A percentile compares a stretch with the other conserved stretches of the same genome.
These are phyloP conservation scores for Orestias chungarensis DNA, from an alignment of 2,797 vertebrate species.

Conservation along the genomic window DNA sequence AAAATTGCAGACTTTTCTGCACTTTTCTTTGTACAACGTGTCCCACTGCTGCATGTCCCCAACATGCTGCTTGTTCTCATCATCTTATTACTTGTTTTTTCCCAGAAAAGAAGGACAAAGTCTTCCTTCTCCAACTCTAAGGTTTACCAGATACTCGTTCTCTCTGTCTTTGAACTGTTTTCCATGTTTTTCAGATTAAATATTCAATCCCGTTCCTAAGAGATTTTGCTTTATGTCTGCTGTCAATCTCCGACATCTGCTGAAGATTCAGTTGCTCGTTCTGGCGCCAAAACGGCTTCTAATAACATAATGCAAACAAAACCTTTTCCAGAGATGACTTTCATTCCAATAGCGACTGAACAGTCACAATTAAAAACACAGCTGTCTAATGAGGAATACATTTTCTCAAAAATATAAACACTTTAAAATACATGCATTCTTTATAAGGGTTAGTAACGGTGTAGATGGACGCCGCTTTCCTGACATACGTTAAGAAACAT, in stretches of 20 bases:
- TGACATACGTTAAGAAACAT: no score
- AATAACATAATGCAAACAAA: not conserved
- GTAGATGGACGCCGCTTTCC: no score
- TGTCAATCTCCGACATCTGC: not conserved
- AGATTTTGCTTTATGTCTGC: no score
- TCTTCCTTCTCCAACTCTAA: not conserved
- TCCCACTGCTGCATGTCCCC: slow-evolving; percentile 2
- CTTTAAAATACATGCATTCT: no score
- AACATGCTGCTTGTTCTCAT: not conserved
- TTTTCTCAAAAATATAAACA: no score
- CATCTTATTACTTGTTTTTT: not conserved
- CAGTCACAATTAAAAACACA: not conserved
- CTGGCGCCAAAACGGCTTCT: not conserved
- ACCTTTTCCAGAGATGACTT: not conserved
- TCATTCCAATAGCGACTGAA: not conserved
- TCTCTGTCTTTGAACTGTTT: not conserved
- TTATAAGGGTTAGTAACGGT: no score
- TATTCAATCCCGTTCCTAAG: not conserved
- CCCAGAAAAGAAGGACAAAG: not conserved
- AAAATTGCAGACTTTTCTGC: slow-evolving; percentile 46
- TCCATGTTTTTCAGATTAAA: not conserved
- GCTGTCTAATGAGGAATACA: not conserved
- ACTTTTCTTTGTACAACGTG: slow-evolving; percentile 25
- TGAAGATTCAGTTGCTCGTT: not conserved
- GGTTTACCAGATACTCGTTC: not conserved